Base-by-base conservation (phyloP, 2,113 vertebrate species). In the Neodon shergylaensis region DNA sequence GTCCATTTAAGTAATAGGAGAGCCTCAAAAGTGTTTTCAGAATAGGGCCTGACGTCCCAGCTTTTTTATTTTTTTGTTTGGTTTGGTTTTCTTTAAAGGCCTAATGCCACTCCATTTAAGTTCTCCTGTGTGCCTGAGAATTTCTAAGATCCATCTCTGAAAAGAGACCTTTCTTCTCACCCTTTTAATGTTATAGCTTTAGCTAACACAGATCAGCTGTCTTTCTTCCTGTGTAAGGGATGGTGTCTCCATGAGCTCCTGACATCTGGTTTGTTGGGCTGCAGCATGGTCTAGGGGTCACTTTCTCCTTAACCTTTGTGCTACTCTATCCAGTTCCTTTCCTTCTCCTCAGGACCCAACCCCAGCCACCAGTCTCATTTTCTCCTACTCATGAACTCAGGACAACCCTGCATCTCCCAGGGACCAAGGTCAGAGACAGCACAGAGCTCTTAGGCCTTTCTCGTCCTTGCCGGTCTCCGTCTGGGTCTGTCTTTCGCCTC, bases 81-180 rank as follows among this genome's bases (percentile, higher is more conserved):
- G 21, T 33, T 84, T 65, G 11, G 14, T 19, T 93, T 95, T 96
- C 65, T 90, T 89, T 92, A 89, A 87, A 98, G 88, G 52, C 24
- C 26, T n/a, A 93, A 39, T 19, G 1, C 11, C 22, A 42, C 42
- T 96, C 66, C 44, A 90, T 42, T 63, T 36, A 10, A 65, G 47
- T 16, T 9, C 65, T 19, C 16, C 42, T 0, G 0, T 24, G 26
- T 79, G 65, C 61, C 58, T 19, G 22, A 84, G 36, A 91, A 73
- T 11, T 91, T 87, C 21, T 74, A 73, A 76, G 78, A 14, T 83
- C 7, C 1, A 8, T 92, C 74, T 39, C 61, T 90, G 14, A 28
- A 72, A 84, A 61, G 47, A 26, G 16, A 11, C 36, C 66, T 16
- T 66, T 82, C 7, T 14, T 68, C 70, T 49, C 61, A 31, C 17